Evolutionary conservation across 1,140 invertebrate genomes (phyloP), one percentile per base, ranked within the genome.

Genomic region (Hyles euphorbiae): DNA sequence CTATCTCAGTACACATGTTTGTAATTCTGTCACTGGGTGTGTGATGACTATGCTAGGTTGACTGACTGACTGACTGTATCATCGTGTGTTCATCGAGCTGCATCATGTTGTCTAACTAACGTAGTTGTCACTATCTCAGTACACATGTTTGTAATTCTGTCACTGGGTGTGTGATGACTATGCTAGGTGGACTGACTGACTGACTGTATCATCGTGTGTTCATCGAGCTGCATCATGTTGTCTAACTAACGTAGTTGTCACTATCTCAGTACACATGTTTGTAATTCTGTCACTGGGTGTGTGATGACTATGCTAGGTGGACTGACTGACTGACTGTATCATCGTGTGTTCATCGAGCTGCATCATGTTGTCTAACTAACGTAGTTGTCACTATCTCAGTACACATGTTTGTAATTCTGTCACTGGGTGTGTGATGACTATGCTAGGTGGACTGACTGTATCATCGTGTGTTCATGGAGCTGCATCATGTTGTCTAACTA

Each of bases 1-100:
- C 40, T 63, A 49, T 34, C 53, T 63, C 61, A 66, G 62, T 64
- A 57, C 54, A 63, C 61, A 68, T 64, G 60, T 66, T 65, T 46
- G 12, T 45, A 51, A 48, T 49, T 65, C 34, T 66, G 58, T 66
- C 61, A 71, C 61, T 65, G 54, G 68, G 61, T 61, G 34, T 57
- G 54, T 56, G 59, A 66, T 63, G 49, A 36, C 45, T 57, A 40
- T 52, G n/a, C 10, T 48, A 52, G 6, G 3, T 55, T 9, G 53
- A 45, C 32, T 45, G 6, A 3, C 32, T 45, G 6, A 3, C 45
- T 9, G 53, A 45, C 32, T 45, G 10, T 46, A 3, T 44, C 53
- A 47, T 56, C 53, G n/a, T 40, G 43, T 10, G 12, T 40, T 40
- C 34, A 44, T 10, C 40, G 22, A 34, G 22, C 11, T 11, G n/a